phyloP scores from a whole-genome alignment of 2,888 invertebrate species.

The Anaspis maculata region DNA sequence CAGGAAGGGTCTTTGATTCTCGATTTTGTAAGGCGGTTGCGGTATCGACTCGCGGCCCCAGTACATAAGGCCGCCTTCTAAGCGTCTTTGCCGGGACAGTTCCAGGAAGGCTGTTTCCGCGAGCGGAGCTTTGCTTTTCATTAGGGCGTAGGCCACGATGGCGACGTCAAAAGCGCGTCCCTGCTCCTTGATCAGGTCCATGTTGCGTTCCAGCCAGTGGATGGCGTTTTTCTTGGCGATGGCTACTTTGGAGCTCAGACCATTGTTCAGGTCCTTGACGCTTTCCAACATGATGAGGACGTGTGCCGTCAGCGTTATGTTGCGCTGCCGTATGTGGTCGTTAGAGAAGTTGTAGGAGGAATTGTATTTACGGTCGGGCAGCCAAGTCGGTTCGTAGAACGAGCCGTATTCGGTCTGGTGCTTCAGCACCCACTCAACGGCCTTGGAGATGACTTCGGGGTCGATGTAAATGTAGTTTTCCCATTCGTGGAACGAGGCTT shows the following conservation, averaged over 20 bases:
- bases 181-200: constrained; percentile 61
- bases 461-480: constrained; percentile 94
- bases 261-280: constrained; percentile 68
- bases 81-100: constrained; percentile 55
- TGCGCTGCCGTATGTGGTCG: constrained; percentile 55
- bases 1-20: constrained; percentile 86
- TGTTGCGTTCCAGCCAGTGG: constrained; percentile 73
- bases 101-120: constrained; percentile 76
- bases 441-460: constrained; percentile 73
- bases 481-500: constrained; percentile 94
- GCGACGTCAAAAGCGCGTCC: constrained; percentile 79
- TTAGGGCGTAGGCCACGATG: constrained; percentile 82
- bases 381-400: constrained; percentile 82
- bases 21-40: constrained; percentile 73
- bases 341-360: constrained; percentile 52
- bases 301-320: constrained; percentile 88
- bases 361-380: constrained; percentile 84
- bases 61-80: constrained; percentile 73
- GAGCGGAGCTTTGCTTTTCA: constrained; percentile 73
- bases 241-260: constrained; percentile 66
- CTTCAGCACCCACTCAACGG: constrained; percentile 77
- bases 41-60: constrained; percentile 79
- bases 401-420: constrained; percentile 81
- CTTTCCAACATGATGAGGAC: constrained; percentile 80
- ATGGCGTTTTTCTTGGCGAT: constrained; percentile 69